Conservation (phyloP, 2,888 invertebrate species). For the Orgyia antiqua region DNA sequence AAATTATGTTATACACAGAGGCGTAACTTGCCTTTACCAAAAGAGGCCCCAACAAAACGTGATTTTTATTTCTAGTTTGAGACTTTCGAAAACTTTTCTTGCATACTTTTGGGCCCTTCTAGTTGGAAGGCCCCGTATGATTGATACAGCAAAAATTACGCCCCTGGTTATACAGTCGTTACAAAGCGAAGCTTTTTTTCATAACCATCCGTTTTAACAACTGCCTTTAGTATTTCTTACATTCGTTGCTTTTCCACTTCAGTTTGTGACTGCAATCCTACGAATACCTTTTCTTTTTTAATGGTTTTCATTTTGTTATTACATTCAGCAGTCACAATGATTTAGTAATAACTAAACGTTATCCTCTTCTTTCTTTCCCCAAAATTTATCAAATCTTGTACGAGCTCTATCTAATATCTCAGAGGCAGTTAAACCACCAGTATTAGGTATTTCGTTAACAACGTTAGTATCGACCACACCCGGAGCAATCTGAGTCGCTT, state of each 20-base stretch:
- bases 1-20: no score
- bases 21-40: no score
- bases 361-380: conserved; percentile 84
- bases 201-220: conserved; percentile 45
- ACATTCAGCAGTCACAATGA: not conserved
- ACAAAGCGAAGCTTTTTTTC: conserved; percentile 68
- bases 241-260: conserved; percentile 27
- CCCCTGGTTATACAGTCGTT: conserved; percentile 57
- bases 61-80: no score
- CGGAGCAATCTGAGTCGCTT: conserved; percentile 73
- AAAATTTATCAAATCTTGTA: conserved; percentile 90
- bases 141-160: no score
- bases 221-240: conserved; percentile 47
- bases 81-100: no score
- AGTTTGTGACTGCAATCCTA: conserved; percentile 32
- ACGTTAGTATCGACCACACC: conserved; percentile 77
- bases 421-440: conserved; percentile 79
- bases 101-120: no score
- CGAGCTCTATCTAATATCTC: conserved; percentile 90
- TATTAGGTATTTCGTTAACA: conserved; percentile 57
- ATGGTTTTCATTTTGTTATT: no score
- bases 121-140: no score
- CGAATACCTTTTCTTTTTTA: not conserved
- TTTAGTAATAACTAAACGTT: conserved; percentile 56
- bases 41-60: no score